A percentile compares a stretch with the other conserved stretches of the same genome.
Evolutionary conservation across 2,888 invertebrate species (phyloP).

Genomic region (Drosophila diplacantha): DNA sequence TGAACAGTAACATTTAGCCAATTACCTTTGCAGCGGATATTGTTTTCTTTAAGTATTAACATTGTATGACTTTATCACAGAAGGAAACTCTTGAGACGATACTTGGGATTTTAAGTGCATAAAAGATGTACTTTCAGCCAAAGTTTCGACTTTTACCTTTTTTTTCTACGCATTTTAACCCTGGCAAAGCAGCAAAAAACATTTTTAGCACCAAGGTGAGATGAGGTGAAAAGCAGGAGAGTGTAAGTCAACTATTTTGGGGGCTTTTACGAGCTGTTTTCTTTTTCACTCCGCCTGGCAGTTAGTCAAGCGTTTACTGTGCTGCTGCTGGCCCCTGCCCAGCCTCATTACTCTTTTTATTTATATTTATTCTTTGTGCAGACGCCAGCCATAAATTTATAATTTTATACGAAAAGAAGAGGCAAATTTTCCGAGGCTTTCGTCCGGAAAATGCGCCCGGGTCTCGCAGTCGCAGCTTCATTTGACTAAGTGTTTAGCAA

Average conservation of each 20-base stretch:
- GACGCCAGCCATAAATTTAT: constrained; percentile 61
- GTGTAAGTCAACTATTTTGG: constrained; percentile 43
- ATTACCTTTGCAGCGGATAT: not conserved
- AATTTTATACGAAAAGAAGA: constrained; percentile 46
- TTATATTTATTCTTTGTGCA: constrained; percentile 43
- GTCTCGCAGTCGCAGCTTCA: constrained; percentile 36
- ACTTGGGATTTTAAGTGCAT: not conserved
- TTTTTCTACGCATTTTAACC: constrained; percentile 3
- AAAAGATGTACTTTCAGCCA: not conserved
- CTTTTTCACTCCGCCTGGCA: constrained; percentile 9
- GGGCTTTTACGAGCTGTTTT: constrained; percentile 30
- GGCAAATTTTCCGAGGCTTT: constrained; percentile 56
- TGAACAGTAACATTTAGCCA: not conserved
- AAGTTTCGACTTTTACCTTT: not conserved
- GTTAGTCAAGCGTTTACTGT: constrained; percentile 49
- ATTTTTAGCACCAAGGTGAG: not conserved
- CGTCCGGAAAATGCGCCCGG: constrained; percentile 59
- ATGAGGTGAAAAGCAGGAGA: not conserved
- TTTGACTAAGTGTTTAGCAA: constrained; percentile 50
- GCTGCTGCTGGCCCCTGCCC: constrained; percentile 24
- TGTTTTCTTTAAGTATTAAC: not conserved
- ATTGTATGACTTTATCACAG: not conserved
- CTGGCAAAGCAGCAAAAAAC: constrained; percentile 1
- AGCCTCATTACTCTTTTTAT: constrained; percentile 24
- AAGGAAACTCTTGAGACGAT: constrained; percentile 1